Conservation (phyloP, 1,140 invertebrate species). For the Sycophaga agraensis region DNA sequence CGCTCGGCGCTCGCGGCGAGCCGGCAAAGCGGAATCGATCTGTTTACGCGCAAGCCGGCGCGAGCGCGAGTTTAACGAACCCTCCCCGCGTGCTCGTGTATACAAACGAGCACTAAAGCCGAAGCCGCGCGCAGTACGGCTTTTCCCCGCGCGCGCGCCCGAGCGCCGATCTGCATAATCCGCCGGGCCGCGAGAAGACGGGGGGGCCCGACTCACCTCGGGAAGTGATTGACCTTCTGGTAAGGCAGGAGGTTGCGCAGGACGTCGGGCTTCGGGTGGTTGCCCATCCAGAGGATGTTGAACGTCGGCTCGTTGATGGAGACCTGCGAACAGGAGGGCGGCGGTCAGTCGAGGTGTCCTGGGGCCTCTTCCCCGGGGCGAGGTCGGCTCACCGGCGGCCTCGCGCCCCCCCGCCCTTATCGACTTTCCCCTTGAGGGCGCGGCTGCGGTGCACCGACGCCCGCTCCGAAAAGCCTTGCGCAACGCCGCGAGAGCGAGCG, state of each 20-base stretch:
- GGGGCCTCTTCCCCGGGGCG: background rate
- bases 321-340: constrained; percentile 51
- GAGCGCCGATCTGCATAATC: no score
- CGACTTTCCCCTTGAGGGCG: no score
- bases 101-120: no score
- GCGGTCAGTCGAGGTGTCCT: background rate
- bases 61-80: no score
- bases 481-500: no score
- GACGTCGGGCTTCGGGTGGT: constrained; percentile 86
- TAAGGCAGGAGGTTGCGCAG: constrained; percentile 77
- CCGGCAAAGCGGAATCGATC: background rate
- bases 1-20: no score
- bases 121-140: no score
- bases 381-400: background rate
- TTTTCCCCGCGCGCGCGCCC: no score
- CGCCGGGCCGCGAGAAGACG: no score
- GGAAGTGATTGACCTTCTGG: constrained; percentile 93
- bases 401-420: background rate
- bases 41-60: background rate
- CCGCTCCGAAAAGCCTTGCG: no score
- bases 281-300: constrained; percentile 88
- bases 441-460: no score
- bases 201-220: constrained; percentile 68
- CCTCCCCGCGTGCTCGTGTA: no score
- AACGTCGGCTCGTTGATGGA: constrained; percentile 68